These are phyloP conservation scores for Phoxinus phoxinus DNA, from an alignment of 2,113 vertebrate genomes.

Conservation along the genomic window DNA sequence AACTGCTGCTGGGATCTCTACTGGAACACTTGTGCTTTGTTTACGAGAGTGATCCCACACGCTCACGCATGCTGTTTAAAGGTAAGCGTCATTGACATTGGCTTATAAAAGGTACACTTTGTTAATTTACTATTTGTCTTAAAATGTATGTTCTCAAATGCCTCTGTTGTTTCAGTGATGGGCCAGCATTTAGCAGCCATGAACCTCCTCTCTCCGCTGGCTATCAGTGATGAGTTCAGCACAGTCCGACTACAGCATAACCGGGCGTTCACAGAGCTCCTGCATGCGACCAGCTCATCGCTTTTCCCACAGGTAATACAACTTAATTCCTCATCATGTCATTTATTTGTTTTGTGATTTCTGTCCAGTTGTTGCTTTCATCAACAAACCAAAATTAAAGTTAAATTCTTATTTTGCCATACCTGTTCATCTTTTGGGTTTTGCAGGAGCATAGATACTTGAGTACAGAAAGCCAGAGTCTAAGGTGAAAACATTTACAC, in stretches of 20 bases:
- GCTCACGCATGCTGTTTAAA: constrained; percentile 87
- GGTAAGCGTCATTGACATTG: constrained; percentile 71
- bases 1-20: constrained; percentile 90
- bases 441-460: constrained; percentile 67
- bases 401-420: neutral
- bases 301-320: constrained; percentile 73
- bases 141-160: neutral
- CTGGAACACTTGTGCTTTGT: constrained; percentile 93
- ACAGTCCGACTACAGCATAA: constrained; percentile 92
- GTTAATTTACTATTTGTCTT: neutral
- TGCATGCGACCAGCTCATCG: constrained; percentile 75
- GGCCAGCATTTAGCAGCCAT: constrained; percentile 88
- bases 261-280: constrained; percentile 88
- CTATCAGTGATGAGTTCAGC: constrained; percentile 93
- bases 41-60: constrained; percentile 85
- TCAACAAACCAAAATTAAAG: neutral
- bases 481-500: constrained; percentile 66
- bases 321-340: neutral
- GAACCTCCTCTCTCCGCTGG: constrained; percentile 90
- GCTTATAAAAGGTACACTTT: neutral
- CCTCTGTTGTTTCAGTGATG: constrained; percentile 77
- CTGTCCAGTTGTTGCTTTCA: neutral
- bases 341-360: neutral
- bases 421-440: constrained; percentile 6
- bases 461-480: constrained; percentile 58